Percentiles rank a stretch among this genome's conserved stretches.
These are phyloP conservation scores for Chaetodon auriga DNA, from an alignment of 2,113 vertebrate genomes.

Conservation along the genomic window DNA sequence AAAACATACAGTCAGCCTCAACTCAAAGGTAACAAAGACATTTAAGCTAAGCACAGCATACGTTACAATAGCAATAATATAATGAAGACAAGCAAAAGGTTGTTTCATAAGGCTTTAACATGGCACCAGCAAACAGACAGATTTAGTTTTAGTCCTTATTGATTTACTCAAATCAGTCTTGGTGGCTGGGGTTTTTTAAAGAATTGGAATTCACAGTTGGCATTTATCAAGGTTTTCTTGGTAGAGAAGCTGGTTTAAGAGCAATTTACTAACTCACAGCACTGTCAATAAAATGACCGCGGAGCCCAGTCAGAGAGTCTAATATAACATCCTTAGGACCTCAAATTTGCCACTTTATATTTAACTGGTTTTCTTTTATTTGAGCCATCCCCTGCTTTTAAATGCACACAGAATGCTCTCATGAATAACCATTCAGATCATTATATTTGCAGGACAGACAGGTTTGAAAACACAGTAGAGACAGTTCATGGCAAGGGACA, in stretches of 20 bases:
- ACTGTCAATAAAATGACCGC: neutral
- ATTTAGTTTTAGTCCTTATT: neutral
- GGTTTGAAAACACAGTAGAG: neutral
- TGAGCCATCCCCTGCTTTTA: neutral
- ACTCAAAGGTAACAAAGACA: neutral
- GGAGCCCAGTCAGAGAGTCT: neutral
- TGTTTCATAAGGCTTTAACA: neutral
- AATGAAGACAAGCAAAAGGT: neutral
- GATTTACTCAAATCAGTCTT: conserved; percentile 2
- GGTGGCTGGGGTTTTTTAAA: neutral
- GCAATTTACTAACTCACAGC: conserved; percentile 22
- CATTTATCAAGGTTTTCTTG: conserved; percentile 12
- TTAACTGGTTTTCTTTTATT: conserved; percentile 31
- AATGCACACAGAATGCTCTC: neutral
- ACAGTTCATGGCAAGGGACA: conserved; percentile 2
- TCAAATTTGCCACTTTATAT: conserved; percentile 35
- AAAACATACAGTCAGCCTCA: conserved; percentile 19
- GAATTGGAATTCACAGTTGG: neutral
- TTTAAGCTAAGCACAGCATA: neutral
- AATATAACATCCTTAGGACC: neutral
- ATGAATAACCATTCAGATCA: conserved; percentile 21
- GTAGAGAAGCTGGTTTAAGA: neutral
- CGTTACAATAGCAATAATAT: neutral
- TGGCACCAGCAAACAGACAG: neutral
- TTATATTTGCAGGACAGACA: conserved; percentile 5